These are phyloP conservation scores for Oreochromis grahami DNA, from an alignment of 2,797 vertebrate genomes.

Conservation along the genomic window DNA sequence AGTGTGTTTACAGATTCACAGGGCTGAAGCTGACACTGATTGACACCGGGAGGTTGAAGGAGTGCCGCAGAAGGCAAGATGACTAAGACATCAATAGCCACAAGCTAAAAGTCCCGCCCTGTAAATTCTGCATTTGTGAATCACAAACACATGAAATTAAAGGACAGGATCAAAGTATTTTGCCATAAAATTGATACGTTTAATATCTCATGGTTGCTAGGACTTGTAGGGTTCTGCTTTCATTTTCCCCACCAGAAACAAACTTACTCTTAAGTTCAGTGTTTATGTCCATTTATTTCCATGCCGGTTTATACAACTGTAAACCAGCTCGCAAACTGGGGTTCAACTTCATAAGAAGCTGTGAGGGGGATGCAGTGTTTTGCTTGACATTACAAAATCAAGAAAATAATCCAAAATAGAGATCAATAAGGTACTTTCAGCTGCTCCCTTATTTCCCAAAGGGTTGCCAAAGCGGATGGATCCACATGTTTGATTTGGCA, in stretches of 20 bases:
- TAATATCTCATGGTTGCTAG: not conserved
- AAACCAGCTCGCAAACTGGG: not conserved
- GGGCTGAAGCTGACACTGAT: slow-evolving; percentile 11
- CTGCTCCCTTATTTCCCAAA: not conserved
- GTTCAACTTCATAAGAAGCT: not conserved
- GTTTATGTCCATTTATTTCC: not conserved
- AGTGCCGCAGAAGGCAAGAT: slow-evolving; percentile 43
- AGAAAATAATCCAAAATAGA: not conserved
- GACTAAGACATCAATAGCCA: slow-evolving; percentile 61
- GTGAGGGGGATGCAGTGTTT: not conserved
- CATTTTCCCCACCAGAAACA: not conserved
- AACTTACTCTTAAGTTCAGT: not conserved
- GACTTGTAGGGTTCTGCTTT: not conserved
- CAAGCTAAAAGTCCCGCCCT: slow-evolving; percentile 39
- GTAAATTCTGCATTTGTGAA: slow-evolving; percentile 53
- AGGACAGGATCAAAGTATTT: slow-evolving; percentile 1
- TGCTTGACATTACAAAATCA: not conserved
- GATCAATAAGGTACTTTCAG: not conserved
- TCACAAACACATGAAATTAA: slow-evolving; percentile 49
- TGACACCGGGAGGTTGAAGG: slow-evolving; percentile 29
- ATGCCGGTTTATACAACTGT: not conserved
- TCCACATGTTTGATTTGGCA: not conserved
- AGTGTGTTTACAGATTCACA: slow-evolving; percentile 15
- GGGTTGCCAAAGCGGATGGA: not conserved
- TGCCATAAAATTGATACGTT: not conserved